Evolutionary conservation across 2,113 vertebrate species (phyloP), one percentile per base, ranked within the genome.

Genomic region (Gavia stellata): DNA sequence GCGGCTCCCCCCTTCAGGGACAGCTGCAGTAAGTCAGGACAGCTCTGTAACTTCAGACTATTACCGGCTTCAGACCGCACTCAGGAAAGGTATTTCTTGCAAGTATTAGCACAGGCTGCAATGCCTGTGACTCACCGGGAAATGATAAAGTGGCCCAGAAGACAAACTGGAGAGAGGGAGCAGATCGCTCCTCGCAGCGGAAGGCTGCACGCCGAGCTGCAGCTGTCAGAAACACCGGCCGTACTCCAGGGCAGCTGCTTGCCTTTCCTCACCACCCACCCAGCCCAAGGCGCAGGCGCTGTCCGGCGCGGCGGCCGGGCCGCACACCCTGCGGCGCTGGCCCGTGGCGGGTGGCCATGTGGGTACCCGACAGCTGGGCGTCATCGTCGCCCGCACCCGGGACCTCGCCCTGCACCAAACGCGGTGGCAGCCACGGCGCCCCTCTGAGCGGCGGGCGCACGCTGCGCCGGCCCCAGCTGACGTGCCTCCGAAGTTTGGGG

Each of bases 371-470:
- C 16, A 8, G n/a, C 20, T 4, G 56, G 26, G 20, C 6, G 2
- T 7, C 40, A 28, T 9, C 44, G 9, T 13, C 36, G 5, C 47
- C 38, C 4, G 49, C 19, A 10, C 26, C 34, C 17, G 1, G 21
- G 34, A 23, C 38, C 78, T 40, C 6, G 11, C 38, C 4, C n/a
- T 6, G 6, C 12, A 8, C 28, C 45, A 12, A 13, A 23, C 55
- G 4, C 9, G 12, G 68, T 26, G 2, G 17, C 56, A 8, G 56
- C 42, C 19, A 4, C 3, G 14, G 73, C 8, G 18, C 28, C 9
- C 16, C 3, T 14, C 44, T 2, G 29, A 55, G 50, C 7, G 2
- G 50, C 3, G 12, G 25, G 40, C 50, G 31, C 12, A 2, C 4
- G 4, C 79, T 9, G 7, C 17, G 42, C 42, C 15, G 4, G 77